A percentile compares a stretch with the other conserved stretches of the same genome.
phyloP scores from a whole-genome alignment of 2,113 vertebrate genomes.

The Stictonetta naevosa region DNA sequence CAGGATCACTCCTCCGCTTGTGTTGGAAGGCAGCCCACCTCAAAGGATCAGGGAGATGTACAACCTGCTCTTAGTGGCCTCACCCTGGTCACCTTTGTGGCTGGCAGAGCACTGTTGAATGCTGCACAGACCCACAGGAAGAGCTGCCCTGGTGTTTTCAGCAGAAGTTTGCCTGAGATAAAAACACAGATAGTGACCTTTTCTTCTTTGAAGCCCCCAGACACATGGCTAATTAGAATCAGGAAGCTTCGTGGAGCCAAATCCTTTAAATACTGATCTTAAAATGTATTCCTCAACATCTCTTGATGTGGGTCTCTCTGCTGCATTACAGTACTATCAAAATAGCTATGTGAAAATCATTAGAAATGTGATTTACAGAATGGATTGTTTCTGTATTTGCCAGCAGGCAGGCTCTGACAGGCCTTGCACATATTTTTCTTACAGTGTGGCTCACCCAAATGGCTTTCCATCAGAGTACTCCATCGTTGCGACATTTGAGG shows the following conservation, averaged over 20 bases:
- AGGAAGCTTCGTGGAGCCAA: background rate
- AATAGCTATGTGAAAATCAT: background rate
- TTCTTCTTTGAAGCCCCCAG: background rate
- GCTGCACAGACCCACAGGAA: background rate
- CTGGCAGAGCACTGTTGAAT: background rate
- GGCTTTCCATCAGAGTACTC: conserved; percentile 79
- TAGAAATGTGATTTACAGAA: background rate
- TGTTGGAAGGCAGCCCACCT: background rate
- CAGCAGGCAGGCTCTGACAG: background rate
- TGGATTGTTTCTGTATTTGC: background rate
- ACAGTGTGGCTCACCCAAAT: conserved; percentile 72
- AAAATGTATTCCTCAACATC: background rate
- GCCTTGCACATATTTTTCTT: background rate
- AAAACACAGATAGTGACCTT: background rate
- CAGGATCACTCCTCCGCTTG: background rate
- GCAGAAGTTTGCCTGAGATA: background rate
- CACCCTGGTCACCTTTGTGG: background rate
- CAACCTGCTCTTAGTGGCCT: background rate
- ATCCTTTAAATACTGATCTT: background rate
- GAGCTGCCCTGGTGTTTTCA: background rate
- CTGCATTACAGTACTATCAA: background rate
- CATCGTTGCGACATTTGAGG: conserved; percentile 77
- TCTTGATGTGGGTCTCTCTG: background rate
- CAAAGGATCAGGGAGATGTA: background rate
- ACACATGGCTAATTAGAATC: background rate